Evolutionary conservation across 2,113 vertebrate species (phyloP), one percentile per base, ranked within the genome.

Genomic region (Eurypyga helias): DNA sequence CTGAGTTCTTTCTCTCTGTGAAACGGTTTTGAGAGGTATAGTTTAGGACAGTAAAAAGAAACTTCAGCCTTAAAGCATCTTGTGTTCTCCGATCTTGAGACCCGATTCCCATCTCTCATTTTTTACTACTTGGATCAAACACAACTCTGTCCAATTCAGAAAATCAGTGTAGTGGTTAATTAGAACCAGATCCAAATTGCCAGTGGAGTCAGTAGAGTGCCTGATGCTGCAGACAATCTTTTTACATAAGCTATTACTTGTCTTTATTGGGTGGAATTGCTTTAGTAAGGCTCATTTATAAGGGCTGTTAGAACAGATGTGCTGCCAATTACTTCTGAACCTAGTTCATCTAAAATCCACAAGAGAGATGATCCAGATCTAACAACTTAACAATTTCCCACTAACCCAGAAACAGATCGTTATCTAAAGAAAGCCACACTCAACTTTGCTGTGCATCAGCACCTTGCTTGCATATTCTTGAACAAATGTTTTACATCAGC

Each of bases 311-410:
- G 78, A 93, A 78, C 71, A 95, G 72, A 90, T 72, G 62, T 86
- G 58, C 71, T 78, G 67, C 79, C 86, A 93, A 86, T 82, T 96
- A 87, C 88, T 88, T 91, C 88, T 83, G 72, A 93, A 66, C n/a
- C 43, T 65, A 90, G 54, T 46, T 86, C 21, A 70, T 54, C 36
- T 49, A 19, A 93, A 69, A 94, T 83, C 70, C 79, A 77, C 55
- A 49, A n/a, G 66, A 94, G 90, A 89, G 77, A 72, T 77, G 64
- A 34, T 96, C 34, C 73, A 92, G 61, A 76, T 76, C 52, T 65
- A 94, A 80, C 66, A 93, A 64, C 8, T 78, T 91, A 72, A 54
- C 38, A 58, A 54, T n/a, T 76, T 86, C 57, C 66, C 69, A 49
- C 76, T 89, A 96, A 90, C 89, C 48, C 34, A 90, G 65, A 93